These are phyloP conservation scores for Hemithea aestivaria DNA, from an alignment of 2,888 invertebrate genomes.

Conservation along the genomic window DNA sequence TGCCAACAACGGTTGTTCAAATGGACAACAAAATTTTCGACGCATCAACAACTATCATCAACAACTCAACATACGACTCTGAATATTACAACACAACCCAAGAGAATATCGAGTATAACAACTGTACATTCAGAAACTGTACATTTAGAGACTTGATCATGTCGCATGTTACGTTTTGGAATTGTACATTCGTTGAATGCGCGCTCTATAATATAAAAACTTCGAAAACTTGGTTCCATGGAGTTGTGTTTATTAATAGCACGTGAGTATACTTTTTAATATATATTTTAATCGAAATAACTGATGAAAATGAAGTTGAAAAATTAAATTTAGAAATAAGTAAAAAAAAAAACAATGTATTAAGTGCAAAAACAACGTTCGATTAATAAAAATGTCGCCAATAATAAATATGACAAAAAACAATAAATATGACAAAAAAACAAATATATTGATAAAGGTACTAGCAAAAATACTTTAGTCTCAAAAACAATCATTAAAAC, in stretches of 20 bases:
- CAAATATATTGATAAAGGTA: too few species aligned
- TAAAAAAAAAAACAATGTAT: too few species aligned
- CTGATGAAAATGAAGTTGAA: too few species aligned
- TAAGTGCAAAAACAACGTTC: too few species aligned
- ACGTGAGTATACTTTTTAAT: conserved; percentile 64
- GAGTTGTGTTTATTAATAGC: conserved; percentile 80
- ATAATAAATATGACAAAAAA: too few species aligned
- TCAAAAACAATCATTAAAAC: too few species aligned
- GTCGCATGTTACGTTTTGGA: conserved; percentile 85
- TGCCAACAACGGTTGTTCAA: conserved; percentile 67
- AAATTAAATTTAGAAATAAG: too few species aligned
- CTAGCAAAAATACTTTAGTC: too few species aligned
- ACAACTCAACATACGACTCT: conserved; percentile 52
- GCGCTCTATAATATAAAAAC: conserved; percentile 86
- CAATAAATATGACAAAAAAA: too few species aligned
- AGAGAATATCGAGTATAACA: conserved; percentile 81
- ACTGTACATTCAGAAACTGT: conserved; percentile 80
- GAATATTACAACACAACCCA: conserved; percentile 77
- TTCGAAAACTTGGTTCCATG: conserved; percentile 82
- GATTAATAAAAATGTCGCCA: too few species aligned
- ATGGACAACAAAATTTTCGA: conserved; percentile 56
- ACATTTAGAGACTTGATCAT: conserved; percentile 83
- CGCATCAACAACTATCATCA: conserved; percentile 43
- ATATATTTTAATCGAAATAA: too few species aligned
- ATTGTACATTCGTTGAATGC: conserved; percentile 84